Conservation (phyloP, 2,888 invertebrate genomes). For the Globia sparganii region DNA sequence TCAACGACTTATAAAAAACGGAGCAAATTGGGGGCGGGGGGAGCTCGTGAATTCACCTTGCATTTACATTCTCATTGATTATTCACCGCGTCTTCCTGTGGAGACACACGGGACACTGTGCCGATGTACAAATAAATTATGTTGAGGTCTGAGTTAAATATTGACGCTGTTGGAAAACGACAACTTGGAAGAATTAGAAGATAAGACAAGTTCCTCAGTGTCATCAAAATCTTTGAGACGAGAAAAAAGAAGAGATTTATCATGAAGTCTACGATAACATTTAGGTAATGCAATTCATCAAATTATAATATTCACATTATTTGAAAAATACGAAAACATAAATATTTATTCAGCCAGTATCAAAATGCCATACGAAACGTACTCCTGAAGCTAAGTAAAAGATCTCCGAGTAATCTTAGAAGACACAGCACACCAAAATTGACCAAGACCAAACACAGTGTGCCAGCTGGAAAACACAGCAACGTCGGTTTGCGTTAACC, state of each 20-base stretch:
- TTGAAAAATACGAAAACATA: not conserved
- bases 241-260: not conserved
- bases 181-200: slow-evolving; percentile 6
- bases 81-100: slow-evolving; percentile 74
- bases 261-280: not conserved
- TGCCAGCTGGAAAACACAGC: slow-evolving; percentile 62
- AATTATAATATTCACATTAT: not conserved
- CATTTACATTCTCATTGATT: slow-evolving; percentile 85
- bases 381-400: not conserved
- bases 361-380: not conserved
- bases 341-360: not conserved
- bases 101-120: slow-evolving; percentile 66
- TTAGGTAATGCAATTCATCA: not conserved
- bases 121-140: slow-evolving; percentile 61
- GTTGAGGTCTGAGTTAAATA: slow-evolving; percentile 44
- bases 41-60: slow-evolving; percentile 76
- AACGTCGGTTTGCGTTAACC: slow-evolving; percentile 50
- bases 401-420: not conserved
- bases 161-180: slow-evolving; percentile 50
- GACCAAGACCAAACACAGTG: slow-evolving; percentile 53
- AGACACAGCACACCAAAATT: slow-evolving; percentile 17
- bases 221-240: not conserved
- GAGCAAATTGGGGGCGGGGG: slow-evolving; percentile 75
- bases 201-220: not conserved
- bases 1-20: slow-evolving; percentile 84